Conservation (phyloP, 2,797 vertebrate genomes). For the Sparus aurata region DNA sequence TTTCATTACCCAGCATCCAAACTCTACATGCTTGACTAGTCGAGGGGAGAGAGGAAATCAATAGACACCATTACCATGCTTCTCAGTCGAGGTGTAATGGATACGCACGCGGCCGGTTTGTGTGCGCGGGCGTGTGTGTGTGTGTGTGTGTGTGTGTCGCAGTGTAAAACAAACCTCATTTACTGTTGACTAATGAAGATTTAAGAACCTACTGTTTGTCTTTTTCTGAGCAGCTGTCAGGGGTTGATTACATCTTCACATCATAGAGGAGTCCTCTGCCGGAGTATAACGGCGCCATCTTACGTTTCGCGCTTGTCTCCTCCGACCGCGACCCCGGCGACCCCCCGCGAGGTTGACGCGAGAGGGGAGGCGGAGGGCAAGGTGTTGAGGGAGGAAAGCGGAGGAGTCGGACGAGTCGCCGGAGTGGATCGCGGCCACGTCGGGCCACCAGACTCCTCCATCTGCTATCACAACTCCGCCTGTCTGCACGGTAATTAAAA, state of each 20-base stretch:
- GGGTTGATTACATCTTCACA: conserved; percentile 74
- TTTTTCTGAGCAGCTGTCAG: conserved; percentile 75
- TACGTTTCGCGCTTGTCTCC: conserved; percentile 65
- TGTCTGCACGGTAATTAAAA: conserved; percentile 73
- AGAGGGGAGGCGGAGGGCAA: conserved; percentile 13
- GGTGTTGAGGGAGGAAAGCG: conserved; percentile 48
- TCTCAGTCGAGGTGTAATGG: conserved; percentile 75
- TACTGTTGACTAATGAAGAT: conserved; percentile 83
- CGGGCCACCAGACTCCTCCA: conserved; percentile 60
- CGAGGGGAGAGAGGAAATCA: conserved; percentile 74
- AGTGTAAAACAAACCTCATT: conserved; percentile 79
- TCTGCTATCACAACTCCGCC: conserved; percentile 67
- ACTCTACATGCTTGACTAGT: conserved; percentile 75
- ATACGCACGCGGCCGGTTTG: conserved; percentile 46
- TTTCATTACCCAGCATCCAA: conserved; percentile 79
- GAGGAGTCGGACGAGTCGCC: conserved; percentile 33
- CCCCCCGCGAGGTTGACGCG: conserved; percentile 53
- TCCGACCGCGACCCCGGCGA: conserved; percentile 45
- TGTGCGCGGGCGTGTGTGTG: not conserved
- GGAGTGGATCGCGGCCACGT: conserved; percentile 39
- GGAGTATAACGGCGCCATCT: conserved; percentile 40
- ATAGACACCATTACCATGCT: conserved; percentile 79
- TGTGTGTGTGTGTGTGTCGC: conserved; percentile 39
- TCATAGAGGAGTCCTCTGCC: conserved; percentile 39
- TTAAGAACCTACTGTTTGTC: conserved; percentile 78